Evolutionary conservation across 2,797 vertebrate genomes (phyloP).

Genomic region (Lophius americanus): DNA sequence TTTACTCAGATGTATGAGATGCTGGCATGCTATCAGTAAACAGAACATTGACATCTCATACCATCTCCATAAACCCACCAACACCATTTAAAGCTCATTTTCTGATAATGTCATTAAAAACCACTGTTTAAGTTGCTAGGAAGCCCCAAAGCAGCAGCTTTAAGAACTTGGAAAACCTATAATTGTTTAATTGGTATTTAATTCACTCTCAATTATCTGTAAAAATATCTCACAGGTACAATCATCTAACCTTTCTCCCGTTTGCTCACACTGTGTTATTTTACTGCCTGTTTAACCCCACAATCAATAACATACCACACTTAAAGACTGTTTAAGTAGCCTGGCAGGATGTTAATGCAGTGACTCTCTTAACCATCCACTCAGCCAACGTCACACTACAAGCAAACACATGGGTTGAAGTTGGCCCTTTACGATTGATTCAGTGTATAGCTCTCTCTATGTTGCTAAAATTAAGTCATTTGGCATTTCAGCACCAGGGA

Average conservation of each 20-base stretch:
- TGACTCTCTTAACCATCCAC: not conserved
- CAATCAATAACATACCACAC: slow-evolving; percentile 2
- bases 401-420: not conserved
- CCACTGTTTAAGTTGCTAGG: not conserved
- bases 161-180: not conserved
- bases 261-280: not conserved
- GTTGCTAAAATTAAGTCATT: slow-evolving; percentile 6
- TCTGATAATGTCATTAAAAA: slow-evolving; percentile 12
- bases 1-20: slow-evolving; percentile 25
- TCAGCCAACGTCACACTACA: not conserved
- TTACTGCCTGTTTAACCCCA: not conserved
- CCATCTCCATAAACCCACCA: not conserved
- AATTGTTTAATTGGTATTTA: not conserved
- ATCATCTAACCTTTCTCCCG: not conserved
- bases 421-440: not conserved
- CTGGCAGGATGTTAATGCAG: not conserved
- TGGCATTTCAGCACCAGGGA: not conserved
- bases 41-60: not conserved
- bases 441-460: not conserved
- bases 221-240: not conserved
- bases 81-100: not conserved
- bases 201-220: not conserved
- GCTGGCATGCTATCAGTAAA: slow-evolving; percentile 50
- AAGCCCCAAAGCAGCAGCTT: not conserved
- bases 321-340: not conserved